Percentiles rank a stretch among this genome's conserved stretches.
Evolutionary conservation across 2,888 invertebrate species (phyloP).

Genomic region (Hypolimnas misippus): DNA sequence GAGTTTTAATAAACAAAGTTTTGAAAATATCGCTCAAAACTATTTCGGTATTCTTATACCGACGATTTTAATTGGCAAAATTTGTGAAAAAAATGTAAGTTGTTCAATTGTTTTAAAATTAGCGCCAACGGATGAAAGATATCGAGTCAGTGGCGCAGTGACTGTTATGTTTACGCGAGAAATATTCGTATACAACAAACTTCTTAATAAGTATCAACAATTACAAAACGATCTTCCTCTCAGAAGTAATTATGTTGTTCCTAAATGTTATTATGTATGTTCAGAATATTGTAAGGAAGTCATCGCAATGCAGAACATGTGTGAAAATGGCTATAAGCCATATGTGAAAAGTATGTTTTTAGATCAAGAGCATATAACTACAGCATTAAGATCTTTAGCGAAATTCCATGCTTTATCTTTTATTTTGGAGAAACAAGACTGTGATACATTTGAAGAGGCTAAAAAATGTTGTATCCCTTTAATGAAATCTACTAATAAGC

Average conservation of each 20-base stretch:
- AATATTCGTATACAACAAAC: slow-evolving; percentile 63
- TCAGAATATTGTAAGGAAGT: slow-evolving; percentile 66
- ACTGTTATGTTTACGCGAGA: slow-evolving; percentile 68
- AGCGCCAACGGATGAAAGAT: slow-evolving; percentile 70
- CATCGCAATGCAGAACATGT: slow-evolving; percentile 69
- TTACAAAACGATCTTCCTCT: slow-evolving; percentile 49
- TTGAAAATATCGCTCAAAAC: slow-evolving; percentile 68
- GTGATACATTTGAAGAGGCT: slow-evolving; percentile 53
- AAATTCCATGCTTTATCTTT: slow-evolving; percentile 71
- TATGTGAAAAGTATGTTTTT: slow-evolving; percentile 57
- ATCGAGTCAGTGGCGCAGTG: slow-evolving; percentile 70
- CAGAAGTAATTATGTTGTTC: slow-evolving; percentile 51
- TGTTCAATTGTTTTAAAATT: slow-evolving; percentile 66
- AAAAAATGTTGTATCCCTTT: slow-evolving; percentile 61
- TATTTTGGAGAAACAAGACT: slow-evolving; percentile 54
- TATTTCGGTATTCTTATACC: slow-evolving; percentile 73
- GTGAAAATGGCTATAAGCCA: slow-evolving; percentile 57
- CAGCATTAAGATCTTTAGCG: slow-evolving; percentile 63
- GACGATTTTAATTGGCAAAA: slow-evolving; percentile 54
- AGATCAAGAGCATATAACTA: slow-evolving; percentile 60
- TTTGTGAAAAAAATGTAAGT: slow-evolving; percentile 42
- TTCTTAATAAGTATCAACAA: slow-evolving; percentile 57
- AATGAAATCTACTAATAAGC: slow-evolving; percentile 56
- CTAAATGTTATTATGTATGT: slow-evolving; percentile 62
- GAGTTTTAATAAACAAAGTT: slow-evolving; percentile 51